Conservation (phyloP, 2,797 vertebrate species). For the Phrynocephalus guinanensis region DNA sequence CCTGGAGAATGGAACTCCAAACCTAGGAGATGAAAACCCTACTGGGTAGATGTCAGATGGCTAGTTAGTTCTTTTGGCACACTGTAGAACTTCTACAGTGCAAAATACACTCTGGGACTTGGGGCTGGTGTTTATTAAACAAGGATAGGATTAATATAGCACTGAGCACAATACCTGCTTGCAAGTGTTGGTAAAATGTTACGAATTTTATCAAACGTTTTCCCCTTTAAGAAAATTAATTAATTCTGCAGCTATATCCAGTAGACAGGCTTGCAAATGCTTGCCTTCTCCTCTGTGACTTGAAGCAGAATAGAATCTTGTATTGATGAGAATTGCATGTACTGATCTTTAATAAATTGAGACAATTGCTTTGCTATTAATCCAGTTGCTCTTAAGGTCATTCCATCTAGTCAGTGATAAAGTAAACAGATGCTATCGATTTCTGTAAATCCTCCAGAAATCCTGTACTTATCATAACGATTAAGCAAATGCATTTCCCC, state of each 20-base stretch:
- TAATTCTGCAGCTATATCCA: not conserved
- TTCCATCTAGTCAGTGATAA: constrained; percentile 27
- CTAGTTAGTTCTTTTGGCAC: not conserved
- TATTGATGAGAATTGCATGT: not conserved
- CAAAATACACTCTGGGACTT: not conserved
- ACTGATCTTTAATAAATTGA: constrained; percentile 26
- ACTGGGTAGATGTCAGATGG: not conserved
- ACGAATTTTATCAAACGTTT: constrained; percentile 4
- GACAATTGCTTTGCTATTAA: constrained; percentile 18
- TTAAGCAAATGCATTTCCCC: not conserved
- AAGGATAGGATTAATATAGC: not conserved
- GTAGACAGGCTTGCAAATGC: not conserved
- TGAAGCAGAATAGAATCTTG: constrained; percentile 22
- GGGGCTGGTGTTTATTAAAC: not conserved
- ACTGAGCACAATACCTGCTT: constrained; percentile 53
- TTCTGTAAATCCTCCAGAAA: not conserved
- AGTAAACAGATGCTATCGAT: not conserved
- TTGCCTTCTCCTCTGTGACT: constrained; percentile 35
- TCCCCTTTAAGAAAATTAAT: not conserved
- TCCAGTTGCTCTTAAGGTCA: constrained; percentile 35
- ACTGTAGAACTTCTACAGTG: not conserved
- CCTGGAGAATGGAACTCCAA: too few relatives aligned
- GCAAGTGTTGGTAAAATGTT: not conserved
- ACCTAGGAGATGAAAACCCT: not conserved
- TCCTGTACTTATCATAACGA: constrained; percentile 15